Evolutionary conservation across 2,113 vertebrate species (phyloP), one percentile per base, ranked within the genome.

Genomic region (Menura novaehollandiae): DNA sequence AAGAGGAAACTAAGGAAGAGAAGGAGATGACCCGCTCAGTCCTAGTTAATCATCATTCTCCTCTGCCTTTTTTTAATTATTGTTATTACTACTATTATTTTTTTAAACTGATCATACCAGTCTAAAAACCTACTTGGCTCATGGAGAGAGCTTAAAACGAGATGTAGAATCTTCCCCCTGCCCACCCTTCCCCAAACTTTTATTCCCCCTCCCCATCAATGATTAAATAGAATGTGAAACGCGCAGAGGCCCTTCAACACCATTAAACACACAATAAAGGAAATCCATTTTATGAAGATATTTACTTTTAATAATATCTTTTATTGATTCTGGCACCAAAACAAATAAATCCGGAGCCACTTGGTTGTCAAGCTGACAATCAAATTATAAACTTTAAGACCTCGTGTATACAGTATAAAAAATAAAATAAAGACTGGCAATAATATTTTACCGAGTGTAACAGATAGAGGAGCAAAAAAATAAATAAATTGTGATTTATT

Each of bases 21-120:
- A 89, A 96, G 68, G 85, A 92, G 96, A 98, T 96, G 96, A 97
- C 98, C 98, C 92, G 96, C 97, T 97, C 97, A 98, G 96, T 98
- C 98, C 97, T 99, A 98, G 97, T 98, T 98, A 99, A 99, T 99
- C 98, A 98, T 98, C 98, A 98, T 98, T 98, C 97, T 98, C 97
- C 98, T 98, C 98, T 41, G 47, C 79, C 62, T 88, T 85, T 85
- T 76, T 5, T 89, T 58, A 10, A 3, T 66, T 43, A 13, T 56
- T n/a, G n/a, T 18, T 56, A 30, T 23, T 53, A 30, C 28, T 44
- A 8, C 96, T 97, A 26, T 98, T 98, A 95, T 97, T 97, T 98
- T 98, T 98, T 94, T 81, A 95, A 98, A 97, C 97, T 98, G 98
- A 98, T 98, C 93, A 78, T 97, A 98, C 98, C 98, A 98, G 98